Base-by-base conservation (phyloP, 2,888 invertebrate species). In the Ceraclea dissimilis region DNA sequence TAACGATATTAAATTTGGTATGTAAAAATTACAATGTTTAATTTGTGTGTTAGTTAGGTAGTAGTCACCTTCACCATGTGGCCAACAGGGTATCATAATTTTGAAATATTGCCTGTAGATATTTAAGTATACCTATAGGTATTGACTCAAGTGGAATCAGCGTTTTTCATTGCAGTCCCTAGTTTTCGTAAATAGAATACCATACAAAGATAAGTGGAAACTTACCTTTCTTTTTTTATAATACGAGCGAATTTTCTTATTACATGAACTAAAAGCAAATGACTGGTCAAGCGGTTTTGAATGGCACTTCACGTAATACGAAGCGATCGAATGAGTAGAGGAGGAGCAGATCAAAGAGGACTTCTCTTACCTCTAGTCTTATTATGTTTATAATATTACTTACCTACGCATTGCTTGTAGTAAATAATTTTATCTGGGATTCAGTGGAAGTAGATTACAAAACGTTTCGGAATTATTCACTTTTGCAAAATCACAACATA, bases 231-330 rank as follows among this genome's bases (percentile, higher is more conserved):
- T 39, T 39, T 39, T 39, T 5, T 13, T 13, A 5, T 39, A 39
- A 39, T 39, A 39, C n/a, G n/a, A n/a, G 13, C 39, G 13, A 16
- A 39, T 8, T 39, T 39, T 13, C 39, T 39, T 39, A 39, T 8
- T 39, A 39, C 39, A 39, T 39, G 8, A 39, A 39, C n/a, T 39
- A 39, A 39, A 39, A 39, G 39, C 39, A 39, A 39, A 39, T 39
- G 16, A 39, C 39, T 16, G 47, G 47, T 47, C 47, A 47, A 47
- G 47, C 47, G 47, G 47, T 18, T 47, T 47, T 47, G 47, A 19
- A 20, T 47, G 47, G 18, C 47, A 47, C 47, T 47, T 47, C 16
- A 39, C 39, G 39, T 39, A 39, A 39, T 39, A 13, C n/a, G 39
- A 39, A 39, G 39, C 13, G 39, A 39, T 39, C 39, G 39, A 39